Conservation (phyloP, 1,140 invertebrate genomes). For the Drosophila nigromelanica region DNA sequence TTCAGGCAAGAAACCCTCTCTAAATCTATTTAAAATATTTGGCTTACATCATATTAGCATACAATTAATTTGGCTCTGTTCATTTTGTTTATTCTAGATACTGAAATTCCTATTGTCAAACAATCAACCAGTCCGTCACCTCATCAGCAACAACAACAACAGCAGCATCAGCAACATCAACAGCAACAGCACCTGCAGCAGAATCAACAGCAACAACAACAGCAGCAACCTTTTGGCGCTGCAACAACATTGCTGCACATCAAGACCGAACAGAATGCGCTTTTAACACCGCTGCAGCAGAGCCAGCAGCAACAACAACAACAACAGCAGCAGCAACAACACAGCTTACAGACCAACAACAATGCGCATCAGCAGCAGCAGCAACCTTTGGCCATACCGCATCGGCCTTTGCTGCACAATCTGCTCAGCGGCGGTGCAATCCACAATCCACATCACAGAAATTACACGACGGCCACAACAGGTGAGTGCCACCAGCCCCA, state of each 20-base stretch:
- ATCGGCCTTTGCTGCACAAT: conserved; percentile 82
- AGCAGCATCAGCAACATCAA: conserved; percentile 69
- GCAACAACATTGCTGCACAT: conserved; percentile 72
- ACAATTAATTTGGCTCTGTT: too few relatives aligned
- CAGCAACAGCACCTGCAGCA: conserved; percentile 65
- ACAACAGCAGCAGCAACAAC: conserved; percentile 67
- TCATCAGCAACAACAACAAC: conserved; percentile 66
- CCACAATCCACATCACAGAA: conserved; percentile 83
- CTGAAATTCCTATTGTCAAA: conserved; percentile 84
- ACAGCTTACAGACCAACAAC: conserved; percentile 58
- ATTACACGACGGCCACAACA: conserved; percentile 83
- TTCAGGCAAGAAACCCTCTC: neutral
- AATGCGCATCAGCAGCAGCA: conserved; percentile 59
- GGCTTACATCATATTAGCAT: neutral
- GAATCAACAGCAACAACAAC: conserved; percentile 34
- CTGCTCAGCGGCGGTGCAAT: conserved; percentile 81
- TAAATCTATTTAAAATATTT: neutral
- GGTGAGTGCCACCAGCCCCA: conserved; percentile 59
- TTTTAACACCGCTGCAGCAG: conserved; percentile 69
- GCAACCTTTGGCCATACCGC: conserved; percentile 78
- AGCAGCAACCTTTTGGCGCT: conserved; percentile 52
- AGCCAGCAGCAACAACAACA: conserved; percentile 69
- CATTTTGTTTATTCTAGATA: conserved; percentile 54
- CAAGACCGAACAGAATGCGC: conserved; percentile 77
- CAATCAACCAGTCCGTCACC: conserved; percentile 83